A percentile compares a stretch with the other conserved stretches of the same genome.
phyloP scores from a whole-genome alignment of 2,797 vertebrate genomes.

The Zenarchopterus dispar region DNA sequence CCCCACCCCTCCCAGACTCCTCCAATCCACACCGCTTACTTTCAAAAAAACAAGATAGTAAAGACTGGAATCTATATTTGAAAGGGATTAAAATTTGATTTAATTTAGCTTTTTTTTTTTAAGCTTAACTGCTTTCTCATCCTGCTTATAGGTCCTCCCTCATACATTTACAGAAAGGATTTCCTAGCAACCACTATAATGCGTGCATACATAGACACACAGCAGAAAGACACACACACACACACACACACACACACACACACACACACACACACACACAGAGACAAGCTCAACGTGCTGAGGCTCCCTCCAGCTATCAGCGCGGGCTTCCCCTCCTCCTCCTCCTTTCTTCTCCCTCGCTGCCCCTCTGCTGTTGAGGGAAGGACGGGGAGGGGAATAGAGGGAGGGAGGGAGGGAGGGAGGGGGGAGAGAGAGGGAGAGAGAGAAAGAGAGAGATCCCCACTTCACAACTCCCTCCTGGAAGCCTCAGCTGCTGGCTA shows the following conservation, averaged over 20 bases:
- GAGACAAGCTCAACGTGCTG: conserved; percentile 56
- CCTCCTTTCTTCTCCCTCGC: conserved; percentile 51
- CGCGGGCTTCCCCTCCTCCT: conserved; percentile 71
- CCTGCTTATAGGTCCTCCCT: conserved; percentile 72
- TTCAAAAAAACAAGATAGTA: no score
- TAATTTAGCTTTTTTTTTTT: conserved; percentile 23
- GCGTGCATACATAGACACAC: conserved; percentile 5
- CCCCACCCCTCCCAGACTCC: background rate
- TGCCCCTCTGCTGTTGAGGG: conserved; percentile 52
- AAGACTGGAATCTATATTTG: no score
- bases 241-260: conserved; percentile 2
- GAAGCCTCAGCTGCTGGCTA: conserved; percentile 78
- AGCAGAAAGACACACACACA: conserved; percentile 4
- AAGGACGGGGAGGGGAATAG: conserved; percentile 28
- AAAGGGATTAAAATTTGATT: conserved; percentile 34
- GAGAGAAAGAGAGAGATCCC: conserved; percentile 66
- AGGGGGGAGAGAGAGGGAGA: conserved; percentile 40
- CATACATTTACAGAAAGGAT: conserved; percentile 74
- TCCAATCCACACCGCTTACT: no score
- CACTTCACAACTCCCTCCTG: conserved; percentile 75
- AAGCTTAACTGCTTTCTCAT: conserved; percentile 56
- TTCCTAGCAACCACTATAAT: conserved; percentile 79
- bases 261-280: conserved; percentile 14
- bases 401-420: conserved; percentile 32
- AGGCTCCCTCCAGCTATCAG: conserved; percentile 83